Conservation (phyloP, 1,140 invertebrate species). For the Trichogramma pretiosum region DNA sequence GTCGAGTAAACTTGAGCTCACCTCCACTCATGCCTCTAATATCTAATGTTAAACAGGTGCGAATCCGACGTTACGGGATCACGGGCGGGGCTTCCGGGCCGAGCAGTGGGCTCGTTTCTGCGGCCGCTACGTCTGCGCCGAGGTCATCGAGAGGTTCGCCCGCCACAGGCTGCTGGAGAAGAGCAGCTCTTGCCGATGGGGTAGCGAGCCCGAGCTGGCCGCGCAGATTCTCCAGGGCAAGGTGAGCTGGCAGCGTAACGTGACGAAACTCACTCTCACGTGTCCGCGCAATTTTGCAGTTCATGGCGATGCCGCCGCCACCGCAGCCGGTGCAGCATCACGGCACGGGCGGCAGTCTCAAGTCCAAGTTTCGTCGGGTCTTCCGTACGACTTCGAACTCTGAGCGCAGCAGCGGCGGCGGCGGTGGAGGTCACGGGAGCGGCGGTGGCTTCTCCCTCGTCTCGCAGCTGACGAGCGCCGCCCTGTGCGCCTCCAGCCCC, state of each 20-base stretch:
- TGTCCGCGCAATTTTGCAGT: not conserved
- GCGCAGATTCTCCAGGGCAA: constrained; percentile 46
- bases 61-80: constrained; percentile 62
- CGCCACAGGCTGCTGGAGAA: constrained; percentile 50
- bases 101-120: constrained; percentile 74
- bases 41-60: too few species aligned
- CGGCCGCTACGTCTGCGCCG: constrained; percentile 63
- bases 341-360: constrained; percentile 37
- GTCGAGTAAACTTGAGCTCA: too few species aligned
- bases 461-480: constrained; percentile 53
- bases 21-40: too few species aligned
- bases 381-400: constrained; percentile 45
- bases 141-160: constrained; percentile 64
- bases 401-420: constrained; percentile 37
- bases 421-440: too few species aligned
- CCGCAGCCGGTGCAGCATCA: constrained; percentile 17
- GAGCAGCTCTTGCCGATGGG: constrained; percentile 52
- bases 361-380: constrained; percentile 51
- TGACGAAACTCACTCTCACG: too few species aligned
- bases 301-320: constrained; percentile 36
- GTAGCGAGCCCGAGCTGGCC: constrained; percentile 50
- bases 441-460: constrained; percentile 49
- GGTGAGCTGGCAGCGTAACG: constrained; percentile 25
- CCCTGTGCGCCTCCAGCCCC: constrained; percentile 54
- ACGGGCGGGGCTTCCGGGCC: constrained; percentile 59